Conservation (phyloP, 2,888 invertebrate genomes). For the Meghimatium bilineatum region DNA sequence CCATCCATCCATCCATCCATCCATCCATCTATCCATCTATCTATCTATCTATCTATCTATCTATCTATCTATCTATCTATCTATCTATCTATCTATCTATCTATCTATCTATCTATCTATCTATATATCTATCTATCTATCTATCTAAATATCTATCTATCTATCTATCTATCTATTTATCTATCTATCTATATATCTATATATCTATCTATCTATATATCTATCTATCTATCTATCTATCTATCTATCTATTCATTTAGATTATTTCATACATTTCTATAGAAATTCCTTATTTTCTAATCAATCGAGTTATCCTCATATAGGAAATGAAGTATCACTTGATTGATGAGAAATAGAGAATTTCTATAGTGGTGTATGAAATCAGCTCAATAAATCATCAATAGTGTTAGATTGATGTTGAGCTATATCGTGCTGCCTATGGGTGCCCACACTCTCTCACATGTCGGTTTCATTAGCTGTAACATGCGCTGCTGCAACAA, state of each 20-base stretch:
- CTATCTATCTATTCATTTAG: conserved; percentile 1
- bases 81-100: conserved; percentile 1
- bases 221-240: not conserved
- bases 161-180: conserved; percentile 3
- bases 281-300: no score
- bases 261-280: no score
- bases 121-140: not conserved
- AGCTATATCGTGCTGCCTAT: no score
- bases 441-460: no score
- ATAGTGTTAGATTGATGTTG: no score
- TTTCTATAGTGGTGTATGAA: no score
- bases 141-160: not conserved
- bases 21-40: conserved; percentile 3
- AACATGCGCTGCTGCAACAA: no score
- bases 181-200: conserved; percentile 2
- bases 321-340: no score
- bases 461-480: no score
- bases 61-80: conserved; percentile 2
- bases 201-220: not conserved
- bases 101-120: not conserved
- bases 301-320: no score
- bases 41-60: conserved; percentile 11
- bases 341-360: no score
- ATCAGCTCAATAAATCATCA: no score
- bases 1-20: not conserved